Base-by-base conservation (phyloP, 2,888 invertebrate genomes). In the Lasioglossum oenotherae region DNA sequence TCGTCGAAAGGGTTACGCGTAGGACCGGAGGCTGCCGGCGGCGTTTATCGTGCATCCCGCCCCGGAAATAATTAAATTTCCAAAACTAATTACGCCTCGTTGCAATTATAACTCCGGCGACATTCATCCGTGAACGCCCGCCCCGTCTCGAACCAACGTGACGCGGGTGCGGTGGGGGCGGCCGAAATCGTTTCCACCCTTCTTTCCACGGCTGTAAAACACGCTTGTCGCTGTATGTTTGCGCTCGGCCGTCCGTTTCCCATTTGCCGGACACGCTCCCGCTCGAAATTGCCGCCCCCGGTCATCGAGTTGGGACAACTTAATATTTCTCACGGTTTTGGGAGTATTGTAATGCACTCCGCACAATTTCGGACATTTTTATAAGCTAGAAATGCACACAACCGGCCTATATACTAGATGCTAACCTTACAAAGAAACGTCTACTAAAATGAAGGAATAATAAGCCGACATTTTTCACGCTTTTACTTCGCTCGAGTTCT, bases 11-110 rank as follows among this genome's bases (percentile, higher is more conserved):
- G 90, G 44, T 81, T 83, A 49, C 38, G 82, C 76, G 46, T 19
- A 44, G 35, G 76, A 57, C 72, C 74, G 57, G 57, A n/a, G 74
- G 60, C 64, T 72, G 79, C 83, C 87, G 57, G 27, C 74, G 88
- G 92, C 91, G 92, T 93, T 93, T 94, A 93, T 94, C 92, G 93
- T 86, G 91, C 90, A 88, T 46, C 57, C 64, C 76, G 86, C 89
- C 88, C 87, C 87, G 92, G 92, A 92, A 93, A 94, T 94, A 94
- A 94, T 94, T 93, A 94, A 94, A 94, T 94, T 94, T 94, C 93
- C 93, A 93, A 94, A 94, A 94, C 94, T 94, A 94, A 94, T 94
- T 94, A 94, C 93, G 90, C 84, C 92, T 91, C 91, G 93, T 92
- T 90, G 94, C 93, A 94, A 94, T 94, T 94, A 94, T 93, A 93